Base-by-base conservation (phyloP, 2,797 vertebrate species). In the Hemitrygon akajei region DNA sequence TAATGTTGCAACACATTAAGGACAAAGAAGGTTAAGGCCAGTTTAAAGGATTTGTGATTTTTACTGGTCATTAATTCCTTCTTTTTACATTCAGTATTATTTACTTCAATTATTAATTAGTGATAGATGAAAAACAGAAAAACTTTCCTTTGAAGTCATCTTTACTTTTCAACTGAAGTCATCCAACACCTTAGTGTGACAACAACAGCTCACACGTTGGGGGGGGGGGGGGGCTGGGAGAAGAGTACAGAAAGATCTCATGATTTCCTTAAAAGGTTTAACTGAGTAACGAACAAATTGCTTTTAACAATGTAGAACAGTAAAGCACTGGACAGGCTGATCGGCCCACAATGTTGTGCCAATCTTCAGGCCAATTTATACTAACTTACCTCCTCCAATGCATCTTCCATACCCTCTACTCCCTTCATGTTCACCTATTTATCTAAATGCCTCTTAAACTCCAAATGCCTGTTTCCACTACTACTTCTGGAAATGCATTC, bases 1-100 rank as follows among this genome's bases (percentile, higher is more conserved):
- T 93, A 71, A 93, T 56, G 71, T 93, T 58, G 71, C 91, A 76
- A 93, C 47, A 76, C 40, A 93, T 76, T 93, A 93, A 93, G 91
- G 91, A 76, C 91, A 76, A 93, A 40, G 37, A 93, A 93, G 91
- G 69, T 93, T 93, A 76, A 93, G 91, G 12, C 27, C 86, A 66
- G 34, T 63, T 69, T 22, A 69, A 34, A 63, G 18, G n/a, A 47
- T 37, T 25, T 93, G 20, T 40, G 22, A 92, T 75, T 73, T 30
- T 76, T 47, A 56, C 16, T 75, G 37, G 20, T 27, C 47, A 75
- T 56, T 30, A 56, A 1, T 40, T 22, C 37, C 56, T 47, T 11
- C 34, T 75, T 92, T 75, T 92, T 73, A 75, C 20, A 75, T 14
- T 75, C 12, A 75, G 76, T 73, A 92, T 60, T 73, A 91, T 56